A percentile compares a stretch with the other conserved stretches of the same genome.
These are phyloP conservation scores for Drosophila melanica DNA, from an alignment of 1,140 invertebrate species.

Conservation along the genomic window DNA sequence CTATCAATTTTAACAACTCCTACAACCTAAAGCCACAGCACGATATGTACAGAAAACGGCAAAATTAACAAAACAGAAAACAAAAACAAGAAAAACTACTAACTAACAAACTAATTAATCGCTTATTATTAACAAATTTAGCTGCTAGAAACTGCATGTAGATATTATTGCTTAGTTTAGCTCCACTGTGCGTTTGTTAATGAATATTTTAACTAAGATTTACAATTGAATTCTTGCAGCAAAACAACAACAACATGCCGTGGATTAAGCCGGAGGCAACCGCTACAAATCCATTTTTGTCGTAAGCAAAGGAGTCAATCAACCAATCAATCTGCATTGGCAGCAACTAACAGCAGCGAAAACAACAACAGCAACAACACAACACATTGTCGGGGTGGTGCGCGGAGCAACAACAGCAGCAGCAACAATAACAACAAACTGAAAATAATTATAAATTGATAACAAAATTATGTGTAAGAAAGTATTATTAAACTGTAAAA, in stretches of 20 bases:
- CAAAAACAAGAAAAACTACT: conserved; percentile 6
- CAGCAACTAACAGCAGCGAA: conserved; percentile 19
- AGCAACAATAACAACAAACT: conserved; percentile 34
- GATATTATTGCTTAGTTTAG: conserved; percentile 33
- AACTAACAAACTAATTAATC: conserved; percentile 20
- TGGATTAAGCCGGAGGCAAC: conserved; percentile 83
- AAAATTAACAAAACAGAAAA: not conserved
- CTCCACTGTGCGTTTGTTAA: not conserved
- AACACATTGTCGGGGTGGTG: conserved; percentile 30
- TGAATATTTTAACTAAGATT: conserved; percentile 21
- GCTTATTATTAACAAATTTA: conserved; percentile 17
- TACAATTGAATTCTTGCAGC: conserved; percentile 50
- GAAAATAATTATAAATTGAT: conserved; percentile 71
- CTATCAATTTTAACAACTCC: conserved; percentile 22
- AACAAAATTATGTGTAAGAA: conserved; percentile 76
- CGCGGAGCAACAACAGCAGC: conserved; percentile 23
- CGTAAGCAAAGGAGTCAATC: conserved; percentile 54
- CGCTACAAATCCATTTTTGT: conserved; percentile 84
- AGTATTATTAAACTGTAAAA: conserved; percentile 82
- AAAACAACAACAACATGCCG: conserved; percentile 83
- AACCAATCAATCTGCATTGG: conserved; percentile 23
- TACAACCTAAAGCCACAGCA: conserved; percentile 1
- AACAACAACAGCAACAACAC: conserved; percentile 34
- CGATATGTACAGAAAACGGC: conserved; percentile 4
- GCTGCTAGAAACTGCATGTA: conserved; percentile 48